Percentiles rank a stretch among this genome's conserved stretches.
These are phyloP conservation scores for Stichopus horrens DNA, from an alignment of 53 echinoderm and acorn worm genomes.

Conservation along the genomic window DNA sequence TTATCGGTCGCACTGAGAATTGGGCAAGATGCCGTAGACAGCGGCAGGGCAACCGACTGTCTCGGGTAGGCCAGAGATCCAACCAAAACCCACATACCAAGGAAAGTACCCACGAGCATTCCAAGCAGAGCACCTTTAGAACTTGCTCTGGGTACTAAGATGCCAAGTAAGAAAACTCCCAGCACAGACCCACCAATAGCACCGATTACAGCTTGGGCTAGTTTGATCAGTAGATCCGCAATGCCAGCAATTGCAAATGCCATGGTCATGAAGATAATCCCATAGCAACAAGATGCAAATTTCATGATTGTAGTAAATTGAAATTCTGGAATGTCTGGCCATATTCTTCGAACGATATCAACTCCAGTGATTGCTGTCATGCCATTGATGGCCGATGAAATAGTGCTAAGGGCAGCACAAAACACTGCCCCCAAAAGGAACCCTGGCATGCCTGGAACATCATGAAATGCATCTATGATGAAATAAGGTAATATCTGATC, in stretches of 20 bases:
- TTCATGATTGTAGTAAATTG: conserved; percentile 12
- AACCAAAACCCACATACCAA: conserved; percentile 4
- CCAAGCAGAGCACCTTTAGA: not conserved
- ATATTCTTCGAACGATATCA: not conserved
- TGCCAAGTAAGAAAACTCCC: not conserved
- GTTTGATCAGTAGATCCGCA: not conserved
- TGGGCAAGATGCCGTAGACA: conserved; percentile 4
- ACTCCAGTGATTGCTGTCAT: not conserved
- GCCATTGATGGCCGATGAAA: conserved; percentile 30
- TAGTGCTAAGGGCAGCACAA: conserved; percentile 20
- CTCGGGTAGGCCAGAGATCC: not conserved
- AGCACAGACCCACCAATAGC: conserved; percentile 5
- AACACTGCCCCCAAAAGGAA: conserved; percentile 1
- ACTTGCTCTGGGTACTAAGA: conserved; percentile 21
- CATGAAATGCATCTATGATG: not conserved
- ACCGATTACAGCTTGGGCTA: conserved; percentile 3
- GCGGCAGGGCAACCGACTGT: not conserved
- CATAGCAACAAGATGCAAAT: not conserved
- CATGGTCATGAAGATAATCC: not conserved
- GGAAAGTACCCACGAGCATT: not conserved
- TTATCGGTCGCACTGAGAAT: not conserved
- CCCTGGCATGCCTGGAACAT: conserved; percentile 9
- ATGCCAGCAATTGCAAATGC: not conserved
- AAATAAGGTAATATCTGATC: conserved; percentile 36
- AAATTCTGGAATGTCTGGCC: conserved; percentile 9